A percentile compares a stretch with the other conserved stretches of the same genome.
Evolutionary conservation across 1,140 invertebrate genomes (phyloP).

Genomic region (Hyposmocoma kahamanoa): DNA sequence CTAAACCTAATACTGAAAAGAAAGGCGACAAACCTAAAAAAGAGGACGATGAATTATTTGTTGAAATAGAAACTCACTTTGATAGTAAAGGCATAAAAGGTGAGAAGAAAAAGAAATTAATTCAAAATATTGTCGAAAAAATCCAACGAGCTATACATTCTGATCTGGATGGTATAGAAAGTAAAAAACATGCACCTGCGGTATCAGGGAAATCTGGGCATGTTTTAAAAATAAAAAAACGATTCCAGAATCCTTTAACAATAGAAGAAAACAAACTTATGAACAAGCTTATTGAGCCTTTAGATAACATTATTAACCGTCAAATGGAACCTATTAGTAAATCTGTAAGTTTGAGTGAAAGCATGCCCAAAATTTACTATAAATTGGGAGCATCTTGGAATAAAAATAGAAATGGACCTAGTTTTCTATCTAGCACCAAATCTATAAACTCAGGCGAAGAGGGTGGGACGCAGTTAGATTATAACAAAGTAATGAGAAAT

Average conservation of each 20-base stretch:
- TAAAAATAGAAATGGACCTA: constrained; percentile 21
- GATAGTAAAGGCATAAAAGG: constrained; percentile 48
- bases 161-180: constrained; percentile 22
- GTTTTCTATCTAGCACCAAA: constrained; percentile 36
- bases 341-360: constrained; percentile 15
- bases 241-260: constrained; percentile 46
- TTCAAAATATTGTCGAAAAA: constrained; percentile 47
- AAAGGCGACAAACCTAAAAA: constrained; percentile 22
- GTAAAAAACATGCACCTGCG: constrained; percentile 12
- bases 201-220: neutral
- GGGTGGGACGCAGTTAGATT: constrained; percentile 35
- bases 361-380: constrained; percentile 22
- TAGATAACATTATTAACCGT: constrained; percentile 28
- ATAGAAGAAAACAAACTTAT: constrained; percentile 11
- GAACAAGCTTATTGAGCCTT: constrained; percentile 14
- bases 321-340: constrained; percentile 44
- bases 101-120: constrained; percentile 50
- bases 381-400: constrained; percentile 33
- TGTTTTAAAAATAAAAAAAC: constrained; percentile 35
- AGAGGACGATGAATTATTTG: constrained; percentile 48
- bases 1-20: neutral
- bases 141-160: constrained; percentile 52
- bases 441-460: constrained; percentile 49
- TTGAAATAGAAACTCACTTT: constrained; percentile 66
- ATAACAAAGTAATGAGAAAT: constrained; percentile 27